Percentiles rank a stretch among this genome's conserved stretches.
Conservation (phyloP, 2,113 vertebrate genomes). For the Antechinus stuartii region DNA sequence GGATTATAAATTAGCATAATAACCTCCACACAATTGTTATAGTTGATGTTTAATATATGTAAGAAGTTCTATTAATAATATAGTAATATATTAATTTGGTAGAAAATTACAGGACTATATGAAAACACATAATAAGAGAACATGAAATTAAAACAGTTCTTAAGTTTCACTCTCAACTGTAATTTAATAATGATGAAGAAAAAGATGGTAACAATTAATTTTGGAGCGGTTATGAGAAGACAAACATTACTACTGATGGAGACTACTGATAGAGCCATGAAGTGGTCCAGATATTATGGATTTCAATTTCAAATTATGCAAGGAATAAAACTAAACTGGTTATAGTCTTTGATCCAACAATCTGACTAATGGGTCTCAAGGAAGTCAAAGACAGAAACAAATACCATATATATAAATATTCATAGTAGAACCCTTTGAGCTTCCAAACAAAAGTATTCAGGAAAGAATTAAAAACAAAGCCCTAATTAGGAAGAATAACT, state of each 20-base stretch:
- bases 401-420: not conserved
- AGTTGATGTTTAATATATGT: slow-evolving; percentile 15
- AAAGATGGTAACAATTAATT: not conserved
- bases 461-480: not conserved
- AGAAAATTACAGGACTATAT: slow-evolving; percentile 51
- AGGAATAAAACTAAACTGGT: not conserved
- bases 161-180: not conserved
- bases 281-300: not conserved
- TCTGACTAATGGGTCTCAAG: not conserved
- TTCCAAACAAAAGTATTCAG: not conserved
- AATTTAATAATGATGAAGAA: not conserved
- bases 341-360: not conserved
- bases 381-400: not conserved
- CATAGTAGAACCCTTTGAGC: not conserved
- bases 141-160: not conserved
- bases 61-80: slow-evolving; percentile 1
- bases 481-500: not conserved
- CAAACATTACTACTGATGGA: not conserved
- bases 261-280: not conserved
- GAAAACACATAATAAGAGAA: not conserved
- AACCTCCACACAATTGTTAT: not conserved
- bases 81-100: slow-evolving; percentile 34
- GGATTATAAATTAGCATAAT: slow-evolving; percentile 34
- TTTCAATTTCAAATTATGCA: not conserved
- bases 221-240: not conserved